A percentile compares a stretch with the other conserved stretches of the same genome.
Conservation (phyloP, 2,113 vertebrate species). For the Thryonomys swinderianus region DNA sequence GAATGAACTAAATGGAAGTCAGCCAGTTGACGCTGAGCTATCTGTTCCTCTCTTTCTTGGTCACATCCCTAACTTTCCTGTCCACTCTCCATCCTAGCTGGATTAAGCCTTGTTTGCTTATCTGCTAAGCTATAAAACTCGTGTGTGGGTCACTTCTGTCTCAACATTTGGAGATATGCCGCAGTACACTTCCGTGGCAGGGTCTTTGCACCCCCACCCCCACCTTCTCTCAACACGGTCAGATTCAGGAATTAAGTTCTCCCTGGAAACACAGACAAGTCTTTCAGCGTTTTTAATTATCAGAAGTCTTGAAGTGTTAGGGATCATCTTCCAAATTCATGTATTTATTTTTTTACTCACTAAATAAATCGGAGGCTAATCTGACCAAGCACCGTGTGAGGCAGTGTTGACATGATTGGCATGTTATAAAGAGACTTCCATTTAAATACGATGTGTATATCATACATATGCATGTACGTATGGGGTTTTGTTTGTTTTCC, state of each 20-base stretch:
- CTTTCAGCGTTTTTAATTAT: background rate
- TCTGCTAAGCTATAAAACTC: background rate
- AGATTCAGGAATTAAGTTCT: background rate
- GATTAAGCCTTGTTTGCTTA: background rate
- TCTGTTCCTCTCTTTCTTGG: background rate
- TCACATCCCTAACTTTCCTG: background rate
- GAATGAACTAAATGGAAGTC: background rate
- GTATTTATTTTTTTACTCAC: conserved; percentile 27
- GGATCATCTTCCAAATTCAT: conserved; percentile 17
- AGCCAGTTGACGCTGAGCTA: background rate
- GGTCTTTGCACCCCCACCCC: background rate
- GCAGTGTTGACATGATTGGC: background rate
- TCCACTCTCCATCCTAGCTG: background rate
- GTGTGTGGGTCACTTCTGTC: background rate
- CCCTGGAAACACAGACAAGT: conserved; percentile 17
- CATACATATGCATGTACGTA: background rate
- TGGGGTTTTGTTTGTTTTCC: background rate
- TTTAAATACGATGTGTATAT: background rate
- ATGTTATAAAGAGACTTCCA: background rate
- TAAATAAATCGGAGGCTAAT: conserved; percentile 32
- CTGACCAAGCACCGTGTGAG: background rate
- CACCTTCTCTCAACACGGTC: background rate
- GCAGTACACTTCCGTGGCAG: background rate
- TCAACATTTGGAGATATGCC: background rate
- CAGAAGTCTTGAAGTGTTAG: background rate